Evolutionary conservation across 2,888 invertebrate species (phyloP), one percentile per base, ranked within the genome.

Genomic region (Platerodrilus igneus): DNA sequence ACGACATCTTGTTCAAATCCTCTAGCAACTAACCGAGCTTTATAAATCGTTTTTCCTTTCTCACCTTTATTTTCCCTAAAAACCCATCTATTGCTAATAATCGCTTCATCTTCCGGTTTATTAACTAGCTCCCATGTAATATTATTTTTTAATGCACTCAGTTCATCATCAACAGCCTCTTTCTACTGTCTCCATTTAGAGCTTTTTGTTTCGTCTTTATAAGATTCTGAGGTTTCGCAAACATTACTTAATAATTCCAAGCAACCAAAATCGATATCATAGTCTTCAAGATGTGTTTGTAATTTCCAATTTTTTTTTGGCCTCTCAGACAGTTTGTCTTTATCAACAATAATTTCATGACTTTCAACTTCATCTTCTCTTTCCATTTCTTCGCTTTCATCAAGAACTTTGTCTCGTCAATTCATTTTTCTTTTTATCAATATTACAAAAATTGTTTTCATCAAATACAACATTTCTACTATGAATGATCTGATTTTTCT

Each of bases 61-160:
- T 58, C 51, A 15, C 50, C 50, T 4, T 31, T 42, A 41, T 59
- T 60, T 10, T 51, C n/a, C 22, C 20, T 35, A 8, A 35, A 27
- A 7, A 35, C 26, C 22, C 23, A 33, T 23, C 33, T 2, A 23
- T 21, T 16, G 7, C 11, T 33, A n/a, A 33, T 15, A 13, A 33
- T 10, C 10, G 14, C 6, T 22, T 23, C 22, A 22, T 33, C 13
- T 23, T 9, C 9, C 4, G 15, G 14, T 23, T 21, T 33, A 16
- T 32, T 19, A 2, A 23, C 23, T 9, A 33, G 15, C 15, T 22
- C 14, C 33, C 23, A 33, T n/a, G 33, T 33, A 3, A 17, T 15
- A 14, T 32, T 32, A 9, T 4, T 31, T 8, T 13, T 45, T 16
- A 28, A 27, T n/a, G n/a, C n/a, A n/a, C n/a, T n/a, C n/a, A 31